Base-by-base conservation (phyloP, 2,113 vertebrate genomes). In the Riparia riparia region DNA sequence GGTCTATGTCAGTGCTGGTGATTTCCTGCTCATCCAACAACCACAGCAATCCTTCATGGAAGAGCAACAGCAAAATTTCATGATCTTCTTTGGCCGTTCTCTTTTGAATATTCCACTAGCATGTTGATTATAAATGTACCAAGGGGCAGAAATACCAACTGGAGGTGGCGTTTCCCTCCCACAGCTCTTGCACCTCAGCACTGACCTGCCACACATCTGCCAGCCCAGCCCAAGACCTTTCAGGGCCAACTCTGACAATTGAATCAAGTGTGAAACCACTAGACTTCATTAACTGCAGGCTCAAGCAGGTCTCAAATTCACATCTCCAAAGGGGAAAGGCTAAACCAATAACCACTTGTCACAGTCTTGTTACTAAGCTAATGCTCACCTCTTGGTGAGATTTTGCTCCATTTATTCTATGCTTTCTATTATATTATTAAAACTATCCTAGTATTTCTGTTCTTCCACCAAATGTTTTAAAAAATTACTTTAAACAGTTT, bases 331-430 rank as follows among this genome's bases (percentile, higher is more conserved):
- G 83, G 68, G 85, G 89, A 91, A 89, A 95, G 93, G 83, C 68
- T 54, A 89, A 95, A 31, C 68, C 69, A 86, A 81, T 70, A 95
- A 89, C 51, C 71, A 70, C 68, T 90, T 66, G 44, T 82, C 83
- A 42, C 57, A 58, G 42, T 11, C 83, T 53, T 89, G 37, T 93
- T 83, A 78, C 64, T 31, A 42, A 53, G 69, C 68, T 47, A 29
- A 74, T 22, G 56, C 18, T 81, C 51, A 17, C 42, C 37, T 20
- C 77, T 37, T 41, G 1, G 0, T 21, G 50, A 89, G n/a, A 2
- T 82, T 70, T 68, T 60, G 20, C 45, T 60, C 49, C 53, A 34
- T 82, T 90, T 76, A 42, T 56, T 26, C 10, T 18, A 49, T 17
- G 50, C 9, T 57, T 58, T 12, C 8, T 9, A 10, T 6, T 53